phyloP scores from a whole-genome alignment of 2,888 invertebrate species.

The Apamea anceps region DNA sequence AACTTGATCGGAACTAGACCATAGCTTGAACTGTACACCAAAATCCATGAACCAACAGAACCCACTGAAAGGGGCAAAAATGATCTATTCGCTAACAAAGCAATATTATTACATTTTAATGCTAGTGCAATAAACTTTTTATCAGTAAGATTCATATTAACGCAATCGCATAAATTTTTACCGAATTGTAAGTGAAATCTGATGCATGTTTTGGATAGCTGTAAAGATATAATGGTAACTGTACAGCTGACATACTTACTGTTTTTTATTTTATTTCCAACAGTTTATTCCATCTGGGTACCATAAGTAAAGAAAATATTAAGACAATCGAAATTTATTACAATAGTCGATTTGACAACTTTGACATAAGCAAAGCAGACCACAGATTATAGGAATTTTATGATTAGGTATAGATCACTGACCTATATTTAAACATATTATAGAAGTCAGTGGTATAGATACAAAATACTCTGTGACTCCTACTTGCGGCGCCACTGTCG shows the following conservation, averaged over 20 bases:
- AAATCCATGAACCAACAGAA: not conserved
- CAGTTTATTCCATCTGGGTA: constrained; percentile 62
- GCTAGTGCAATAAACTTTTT: constrained; percentile 24
- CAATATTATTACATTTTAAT: constrained; percentile 4
- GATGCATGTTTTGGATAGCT: not conserved
- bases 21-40: not conserved
- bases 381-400: not conserved
- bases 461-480: not conserved
- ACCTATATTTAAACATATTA: no score
- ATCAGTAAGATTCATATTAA: constrained; percentile 40
- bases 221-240: not conserved
- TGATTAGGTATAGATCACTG: not conserved
- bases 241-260: constrained; percentile 41
- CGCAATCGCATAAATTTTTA: not conserved
- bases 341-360: constrained; percentile 54
- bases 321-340: constrained; percentile 53
- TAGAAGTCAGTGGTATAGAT: not conserved
- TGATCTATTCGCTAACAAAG: not conserved
- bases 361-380: constrained; percentile 13
- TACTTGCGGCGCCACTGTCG: no score
- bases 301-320: constrained; percentile 28
- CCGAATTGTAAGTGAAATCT: constrained; percentile 4
- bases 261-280: constrained; percentile 39
- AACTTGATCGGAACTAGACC: constrained; percentile 1
- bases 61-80: not conserved